Evolutionary conservation across 2,113 vertebrate genomes (phyloP).

Genomic region (Castor canadensis): DNA sequence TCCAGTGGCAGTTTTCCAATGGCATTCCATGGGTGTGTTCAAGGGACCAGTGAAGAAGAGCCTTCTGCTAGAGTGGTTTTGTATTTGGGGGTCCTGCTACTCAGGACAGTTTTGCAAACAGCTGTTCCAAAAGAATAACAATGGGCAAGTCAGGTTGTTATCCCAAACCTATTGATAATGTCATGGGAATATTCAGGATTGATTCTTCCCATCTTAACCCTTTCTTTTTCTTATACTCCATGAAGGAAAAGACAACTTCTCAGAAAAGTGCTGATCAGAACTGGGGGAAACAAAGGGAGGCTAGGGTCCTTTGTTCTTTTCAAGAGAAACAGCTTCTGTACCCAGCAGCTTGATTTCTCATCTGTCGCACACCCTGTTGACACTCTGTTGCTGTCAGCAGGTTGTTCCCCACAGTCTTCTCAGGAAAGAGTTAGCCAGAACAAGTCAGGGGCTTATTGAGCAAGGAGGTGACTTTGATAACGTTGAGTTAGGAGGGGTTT

Average conservation of each 20-base stretch:
- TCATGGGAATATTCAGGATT: background rate
- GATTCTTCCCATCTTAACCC: background rate
- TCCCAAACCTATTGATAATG: background rate
- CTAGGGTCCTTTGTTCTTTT: background rate
- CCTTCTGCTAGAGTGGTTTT: background rate
- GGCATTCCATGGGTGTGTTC: background rate
- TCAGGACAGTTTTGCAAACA: background rate
- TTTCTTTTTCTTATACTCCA: background rate
- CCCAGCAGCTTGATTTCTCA: background rate
- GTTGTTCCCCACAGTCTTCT: background rate
- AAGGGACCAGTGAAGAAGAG: background rate
- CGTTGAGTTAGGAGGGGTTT: background rate
- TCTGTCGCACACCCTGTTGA: background rate
- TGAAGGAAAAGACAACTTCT: background rate
- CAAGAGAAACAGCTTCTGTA: background rate
- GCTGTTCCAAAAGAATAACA: background rate
- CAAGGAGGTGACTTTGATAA: background rate
- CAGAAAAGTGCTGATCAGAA: background rate
- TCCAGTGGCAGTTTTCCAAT: constrained; percentile 14
- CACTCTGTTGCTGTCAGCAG: background rate
- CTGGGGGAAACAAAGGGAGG: background rate
- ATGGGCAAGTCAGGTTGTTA: background rate
- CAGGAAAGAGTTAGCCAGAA: background rate
- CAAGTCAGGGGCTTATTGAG: background rate
- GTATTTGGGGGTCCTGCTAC: background rate